These are phyloP conservation scores for Eubucco bourcierii DNA, from an alignment of 2,113 vertebrate genomes.

Conservation along the genomic window DNA sequence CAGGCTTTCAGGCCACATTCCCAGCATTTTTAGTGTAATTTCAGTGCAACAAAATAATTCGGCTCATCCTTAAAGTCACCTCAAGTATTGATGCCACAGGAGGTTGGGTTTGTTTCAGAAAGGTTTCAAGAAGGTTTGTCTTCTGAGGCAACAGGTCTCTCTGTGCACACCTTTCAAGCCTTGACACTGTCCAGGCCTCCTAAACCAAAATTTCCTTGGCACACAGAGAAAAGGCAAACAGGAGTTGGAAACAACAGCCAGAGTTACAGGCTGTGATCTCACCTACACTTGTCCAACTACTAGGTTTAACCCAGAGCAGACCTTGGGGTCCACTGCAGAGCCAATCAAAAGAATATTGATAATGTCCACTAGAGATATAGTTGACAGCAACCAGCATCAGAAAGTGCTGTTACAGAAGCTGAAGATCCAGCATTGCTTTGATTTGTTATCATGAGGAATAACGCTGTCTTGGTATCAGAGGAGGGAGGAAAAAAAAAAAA, in stretches of 20 bases:
- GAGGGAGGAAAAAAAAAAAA: not conserved
- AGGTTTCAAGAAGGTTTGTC: not conserved
- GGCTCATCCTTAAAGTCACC: not conserved
- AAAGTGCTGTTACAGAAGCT: not conserved
- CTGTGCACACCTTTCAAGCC: not conserved
- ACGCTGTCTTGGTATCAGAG: not conserved
- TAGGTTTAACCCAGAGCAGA: not conserved
- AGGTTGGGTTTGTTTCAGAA: not conserved
- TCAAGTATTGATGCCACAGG: fast-evolving
- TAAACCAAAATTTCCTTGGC: not conserved
- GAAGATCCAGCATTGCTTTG: not conserved
- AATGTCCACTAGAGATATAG: not conserved
- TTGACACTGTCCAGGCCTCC: not conserved
- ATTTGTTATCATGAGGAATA: not conserved
- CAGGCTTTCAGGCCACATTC: not conserved
- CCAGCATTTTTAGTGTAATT: not conserved
- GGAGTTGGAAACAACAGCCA: not conserved
- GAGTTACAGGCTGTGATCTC: not conserved
- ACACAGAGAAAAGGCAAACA: not conserved
- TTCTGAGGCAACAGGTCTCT: not conserved
- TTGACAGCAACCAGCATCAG: fast-evolving
- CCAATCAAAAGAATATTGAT: not conserved
- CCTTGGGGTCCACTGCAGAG: not conserved
- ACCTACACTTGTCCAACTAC: not conserved
- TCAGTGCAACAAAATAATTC: not conserved